phyloP scores from a whole-genome alignment of 2,888 invertebrate genomes.

The Eugnorisma glareosa region DNA sequence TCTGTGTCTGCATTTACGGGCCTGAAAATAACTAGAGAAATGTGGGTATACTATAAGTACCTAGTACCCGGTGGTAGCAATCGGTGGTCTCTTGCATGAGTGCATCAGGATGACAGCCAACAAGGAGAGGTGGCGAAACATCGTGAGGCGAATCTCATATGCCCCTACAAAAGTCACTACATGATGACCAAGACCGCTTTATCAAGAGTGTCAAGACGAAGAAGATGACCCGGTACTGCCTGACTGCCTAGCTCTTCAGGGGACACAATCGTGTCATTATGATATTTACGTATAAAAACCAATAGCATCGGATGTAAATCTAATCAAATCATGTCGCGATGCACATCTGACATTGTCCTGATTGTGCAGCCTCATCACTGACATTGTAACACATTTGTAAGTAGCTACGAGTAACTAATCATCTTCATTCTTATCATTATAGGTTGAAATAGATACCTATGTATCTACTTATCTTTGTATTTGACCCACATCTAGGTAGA shows the following conservation, averaged over 20 bases:
- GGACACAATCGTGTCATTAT: too few species aligned
- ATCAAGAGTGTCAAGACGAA: too few species aligned
- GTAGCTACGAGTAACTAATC: slow-evolving; percentile 45
- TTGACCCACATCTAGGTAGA: slow-evolving; percentile 16
- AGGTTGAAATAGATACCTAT: background rate
- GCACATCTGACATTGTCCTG: slow-evolving; percentile 59
- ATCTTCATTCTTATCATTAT: slow-evolving; percentile 52
- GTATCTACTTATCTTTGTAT: background rate
- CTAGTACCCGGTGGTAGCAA: too few species aligned
- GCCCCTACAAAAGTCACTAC: too few species aligned
- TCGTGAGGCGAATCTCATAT: too few species aligned
- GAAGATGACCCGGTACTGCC: too few species aligned
- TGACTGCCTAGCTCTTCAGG: background rate
- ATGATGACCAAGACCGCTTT: too few species aligned
- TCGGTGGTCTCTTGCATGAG: too few species aligned
- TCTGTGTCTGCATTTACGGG: background rate
- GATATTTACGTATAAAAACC: too few species aligned
- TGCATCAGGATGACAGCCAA: too few species aligned
- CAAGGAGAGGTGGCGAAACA: too few species aligned
- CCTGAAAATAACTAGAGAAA: background rate
- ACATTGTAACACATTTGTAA: slow-evolving; percentile 66
- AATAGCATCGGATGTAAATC: slow-evolving; percentile 28
- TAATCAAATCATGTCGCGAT: slow-evolving; percentile 51
- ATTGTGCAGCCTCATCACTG: slow-evolving; percentile 59
- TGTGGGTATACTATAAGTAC: too few species aligned